These are phyloP conservation scores for Cichladusa arquata DNA, from an alignment of 2,113 vertebrate genomes.

Conservation along the genomic window DNA sequence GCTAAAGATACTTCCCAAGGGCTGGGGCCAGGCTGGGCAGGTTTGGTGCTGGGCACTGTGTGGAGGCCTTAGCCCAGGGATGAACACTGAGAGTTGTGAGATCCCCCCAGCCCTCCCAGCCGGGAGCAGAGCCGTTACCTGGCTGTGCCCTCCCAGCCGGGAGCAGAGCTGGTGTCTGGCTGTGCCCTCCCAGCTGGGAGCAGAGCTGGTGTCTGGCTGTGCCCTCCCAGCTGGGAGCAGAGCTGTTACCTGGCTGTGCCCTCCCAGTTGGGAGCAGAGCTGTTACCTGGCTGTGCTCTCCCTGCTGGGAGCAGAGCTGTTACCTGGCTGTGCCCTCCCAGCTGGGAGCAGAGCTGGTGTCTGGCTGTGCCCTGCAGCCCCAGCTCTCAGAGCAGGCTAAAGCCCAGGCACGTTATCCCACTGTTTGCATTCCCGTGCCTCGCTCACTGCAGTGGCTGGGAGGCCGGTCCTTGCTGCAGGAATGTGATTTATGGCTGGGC, in stretches of 20 bases:
- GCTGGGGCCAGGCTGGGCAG: not conserved
- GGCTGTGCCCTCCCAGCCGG: not conserved
- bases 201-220: not conserved
- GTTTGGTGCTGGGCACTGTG: not conserved
- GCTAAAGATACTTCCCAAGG: not conserved
- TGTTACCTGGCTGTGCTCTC: not conserved
- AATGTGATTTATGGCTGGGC: conserved; percentile 19
- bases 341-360: too few relatives aligned
- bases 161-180: not conserved
- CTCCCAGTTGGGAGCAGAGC: not conserved
- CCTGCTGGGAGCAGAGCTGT: too few relatives aligned
- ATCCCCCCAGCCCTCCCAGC: not conserved
- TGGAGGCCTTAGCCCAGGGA: not conserved
- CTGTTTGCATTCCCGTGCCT: conserved; percentile 16
- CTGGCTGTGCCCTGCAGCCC: not conserved
- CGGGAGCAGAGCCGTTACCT: not conserved
- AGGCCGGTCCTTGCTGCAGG: conserved; percentile 32
- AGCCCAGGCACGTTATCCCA: not conserved
- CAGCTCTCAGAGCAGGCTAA: not conserved
- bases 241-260: not conserved
- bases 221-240: not conserved
- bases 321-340: too few relatives aligned
- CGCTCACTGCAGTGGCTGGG: not conserved
- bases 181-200: not conserved
- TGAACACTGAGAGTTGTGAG: not conserved